Conservation (phyloP, 1,140 invertebrate genomes). For the Papilio polytes region DNA sequence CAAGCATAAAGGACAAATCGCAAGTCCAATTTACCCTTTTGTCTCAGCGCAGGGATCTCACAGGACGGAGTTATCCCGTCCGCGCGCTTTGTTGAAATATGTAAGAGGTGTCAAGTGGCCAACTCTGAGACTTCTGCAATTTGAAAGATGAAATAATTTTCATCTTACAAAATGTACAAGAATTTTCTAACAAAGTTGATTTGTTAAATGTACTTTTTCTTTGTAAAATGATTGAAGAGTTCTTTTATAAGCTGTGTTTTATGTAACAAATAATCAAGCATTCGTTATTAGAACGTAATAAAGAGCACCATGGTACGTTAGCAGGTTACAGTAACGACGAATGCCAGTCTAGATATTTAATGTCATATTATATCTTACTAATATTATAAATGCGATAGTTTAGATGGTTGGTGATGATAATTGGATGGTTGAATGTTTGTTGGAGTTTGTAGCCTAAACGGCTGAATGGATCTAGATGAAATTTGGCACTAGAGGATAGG, state of each 20-base stretch:
- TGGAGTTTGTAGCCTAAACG: too few relatives aligned
- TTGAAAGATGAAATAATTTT: conserved; percentile 23
- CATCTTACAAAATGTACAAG: conserved; percentile 8
- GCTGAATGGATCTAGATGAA: too few relatives aligned
- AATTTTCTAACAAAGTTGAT: not conserved
- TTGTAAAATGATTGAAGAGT: not conserved
- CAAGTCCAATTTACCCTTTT: conserved; percentile 32
- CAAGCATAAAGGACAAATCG: conserved; percentile 25
- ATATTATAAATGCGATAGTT: too few relatives aligned
- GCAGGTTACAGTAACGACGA: too few relatives aligned
- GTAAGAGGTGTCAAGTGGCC: conserved; percentile 36
- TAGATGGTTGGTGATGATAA: too few relatives aligned
- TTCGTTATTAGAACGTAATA: too few relatives aligned
- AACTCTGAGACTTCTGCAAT: conserved; percentile 25
- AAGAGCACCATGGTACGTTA: too few relatives aligned
- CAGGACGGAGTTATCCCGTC: conserved; percentile 23
- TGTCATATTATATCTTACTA: too few relatives aligned
- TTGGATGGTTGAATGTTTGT: too few relatives aligned
- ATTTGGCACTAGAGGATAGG: too few relatives aligned
- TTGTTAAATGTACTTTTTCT: conserved; percentile 6
- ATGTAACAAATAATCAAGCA: too few relatives aligned
- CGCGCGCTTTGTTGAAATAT: conserved; percentile 34
- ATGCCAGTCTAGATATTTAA: too few relatives aligned
- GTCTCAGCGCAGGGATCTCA: conserved; percentile 4
- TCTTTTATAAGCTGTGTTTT: not conserved